A percentile compares a stretch with the other conserved stretches of the same genome.
phyloP scores from a whole-genome alignment of 2,888 invertebrate genomes.

The Ectemnius continuus region DNA sequence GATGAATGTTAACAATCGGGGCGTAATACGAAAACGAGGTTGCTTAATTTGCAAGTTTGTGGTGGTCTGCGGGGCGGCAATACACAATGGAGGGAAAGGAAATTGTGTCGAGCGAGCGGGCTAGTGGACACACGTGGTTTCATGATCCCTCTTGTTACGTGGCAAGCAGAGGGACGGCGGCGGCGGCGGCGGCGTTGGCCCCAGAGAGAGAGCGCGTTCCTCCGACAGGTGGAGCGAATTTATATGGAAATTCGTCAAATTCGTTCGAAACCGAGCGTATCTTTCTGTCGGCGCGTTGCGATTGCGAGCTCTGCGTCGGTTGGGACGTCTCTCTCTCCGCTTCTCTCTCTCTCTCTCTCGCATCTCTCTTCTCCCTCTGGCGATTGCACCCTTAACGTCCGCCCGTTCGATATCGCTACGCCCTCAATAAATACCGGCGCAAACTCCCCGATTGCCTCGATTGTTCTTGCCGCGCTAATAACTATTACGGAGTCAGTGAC shows the following conservation, averaged over 20 bases:
- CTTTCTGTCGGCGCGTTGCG: conserved; percentile 31
- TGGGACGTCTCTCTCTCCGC: conserved; percentile 38
- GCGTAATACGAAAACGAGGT: conserved; percentile 14
- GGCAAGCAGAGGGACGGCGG: conserved; percentile 43
- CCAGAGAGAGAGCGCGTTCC: conserved; percentile 16
- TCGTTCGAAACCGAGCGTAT: conserved; percentile 67
- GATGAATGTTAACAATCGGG: background rate
- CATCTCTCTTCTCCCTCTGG: conserved; percentile 30
- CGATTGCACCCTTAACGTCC: conserved; percentile 15
- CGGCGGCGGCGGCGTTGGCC: too few relatives aligned
- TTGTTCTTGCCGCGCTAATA: too few relatives aligned
- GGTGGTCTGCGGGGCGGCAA: conserved; percentile 6
- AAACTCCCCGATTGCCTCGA: too few relatives aligned
- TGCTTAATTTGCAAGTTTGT: conserved; percentile 23
- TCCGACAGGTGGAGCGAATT: conserved; percentile 71
- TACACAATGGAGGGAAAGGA: conserved; percentile 7
- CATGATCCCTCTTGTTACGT: conserved; percentile 53
- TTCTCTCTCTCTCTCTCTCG: conserved; percentile 34
- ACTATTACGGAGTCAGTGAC: too few relatives aligned
- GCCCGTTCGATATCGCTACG: too few relatives aligned
- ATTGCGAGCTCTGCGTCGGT: conserved; percentile 8
- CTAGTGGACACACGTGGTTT: conserved; percentile 14
- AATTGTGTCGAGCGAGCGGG: background rate
- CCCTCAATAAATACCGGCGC: too few relatives aligned
- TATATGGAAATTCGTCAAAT: conserved; percentile 77